Percentiles rank a stretch among this genome's conserved stretches.
Conservation (phyloP, 1,140 invertebrate species). For the Ceratina australensis region DNA sequence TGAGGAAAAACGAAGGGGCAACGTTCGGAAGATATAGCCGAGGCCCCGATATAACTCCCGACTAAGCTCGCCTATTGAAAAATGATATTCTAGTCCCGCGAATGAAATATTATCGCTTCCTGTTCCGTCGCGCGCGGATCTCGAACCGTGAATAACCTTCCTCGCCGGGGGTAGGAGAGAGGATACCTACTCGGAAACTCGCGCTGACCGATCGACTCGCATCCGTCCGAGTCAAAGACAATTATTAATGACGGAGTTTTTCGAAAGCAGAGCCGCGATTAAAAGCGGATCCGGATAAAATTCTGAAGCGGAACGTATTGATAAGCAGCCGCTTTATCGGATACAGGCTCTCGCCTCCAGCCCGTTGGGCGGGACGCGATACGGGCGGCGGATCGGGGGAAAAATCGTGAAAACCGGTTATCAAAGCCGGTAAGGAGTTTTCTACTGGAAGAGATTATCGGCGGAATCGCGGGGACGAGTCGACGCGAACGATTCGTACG, state of each 20-base stretch:
- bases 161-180: slow-evolving; percentile 14
- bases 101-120: slow-evolving; percentile 76
- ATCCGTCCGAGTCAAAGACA: slow-evolving; percentile 20
- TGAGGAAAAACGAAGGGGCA: slow-evolving; percentile 58
- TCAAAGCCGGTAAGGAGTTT: neutral
- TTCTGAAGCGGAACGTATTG: no score
- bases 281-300: neutral
- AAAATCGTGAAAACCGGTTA: neutral
- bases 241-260: slow-evolving; percentile 20
- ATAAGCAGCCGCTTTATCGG: neutral
- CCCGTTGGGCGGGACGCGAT: no score
- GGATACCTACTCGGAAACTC: neutral
- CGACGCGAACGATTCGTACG: slow-evolving; percentile 11
- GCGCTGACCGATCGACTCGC: slow-evolving; percentile 30
- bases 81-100: slow-evolving; percentile 72
- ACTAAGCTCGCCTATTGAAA: slow-evolving; percentile 73
- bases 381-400: neutral
- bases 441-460: slow-evolving; percentile 24
- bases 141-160: slow-evolving; percentile 27
- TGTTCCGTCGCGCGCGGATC: slow-evolving; percentile 36
- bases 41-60: slow-evolving; percentile 65
- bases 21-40: slow-evolving; percentile 69
- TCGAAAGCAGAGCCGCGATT: neutral
- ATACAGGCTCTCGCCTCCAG: no score
- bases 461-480: slow-evolving; percentile 10